Evolutionary conservation across 2,113 vertebrate genomes (phyloP).

Genomic region (Gnathonemus echidnorhynchus): DNA sequence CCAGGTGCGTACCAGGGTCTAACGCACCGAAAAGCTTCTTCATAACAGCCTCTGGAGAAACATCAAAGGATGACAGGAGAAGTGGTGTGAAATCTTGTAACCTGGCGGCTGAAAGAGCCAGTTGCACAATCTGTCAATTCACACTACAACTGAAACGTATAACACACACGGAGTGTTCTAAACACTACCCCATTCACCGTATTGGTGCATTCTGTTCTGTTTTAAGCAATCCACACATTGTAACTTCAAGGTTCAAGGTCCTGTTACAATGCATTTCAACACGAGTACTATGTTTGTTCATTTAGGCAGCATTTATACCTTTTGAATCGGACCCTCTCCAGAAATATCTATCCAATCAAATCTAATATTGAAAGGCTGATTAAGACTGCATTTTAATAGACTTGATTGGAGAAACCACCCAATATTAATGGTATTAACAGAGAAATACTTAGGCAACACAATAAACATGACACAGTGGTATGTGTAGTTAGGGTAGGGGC

Average conservation of each 20-base stretch:
- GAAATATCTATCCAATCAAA: neutral
- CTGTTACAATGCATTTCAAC: neutral
- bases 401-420: neutral
- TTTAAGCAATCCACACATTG: neutral
- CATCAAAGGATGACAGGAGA: constrained; percentile 17
- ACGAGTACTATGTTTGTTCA: neutral
- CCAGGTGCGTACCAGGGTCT: constrained; percentile 49
- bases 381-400: neutral
- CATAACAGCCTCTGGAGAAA: constrained; percentile 57
- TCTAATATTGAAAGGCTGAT: neutral
- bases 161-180: neutral
- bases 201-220: neutral
- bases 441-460: neutral
- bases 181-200: neutral
- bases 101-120: neutral
- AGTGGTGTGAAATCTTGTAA: neutral
- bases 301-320: neutral
- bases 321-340: neutral
- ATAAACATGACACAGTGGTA: neutral
- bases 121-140: neutral
- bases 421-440: neutral
- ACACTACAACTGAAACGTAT: neutral
- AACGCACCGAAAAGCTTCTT: constrained; percentile 55
- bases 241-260: neutral
- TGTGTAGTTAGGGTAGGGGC: neutral